Conservation (phyloP, 2,888 invertebrate genomes). For the Agriotes lineatus region DNA sequence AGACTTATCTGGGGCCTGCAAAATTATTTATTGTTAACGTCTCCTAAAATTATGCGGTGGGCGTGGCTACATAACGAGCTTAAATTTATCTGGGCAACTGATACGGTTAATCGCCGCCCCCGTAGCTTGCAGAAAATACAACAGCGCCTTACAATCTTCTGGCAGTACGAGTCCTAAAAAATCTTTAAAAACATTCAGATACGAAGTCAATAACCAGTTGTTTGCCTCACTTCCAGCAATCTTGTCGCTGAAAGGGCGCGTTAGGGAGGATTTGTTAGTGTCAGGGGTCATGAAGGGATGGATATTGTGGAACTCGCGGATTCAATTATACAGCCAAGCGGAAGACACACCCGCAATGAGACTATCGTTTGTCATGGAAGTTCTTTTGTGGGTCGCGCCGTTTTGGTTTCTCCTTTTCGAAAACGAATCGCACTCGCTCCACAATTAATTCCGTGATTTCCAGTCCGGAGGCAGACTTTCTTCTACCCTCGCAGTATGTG, state of each 20-base stretch:
- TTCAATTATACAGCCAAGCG: constrained; percentile 33
- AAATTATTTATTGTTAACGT: no score
- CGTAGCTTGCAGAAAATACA: no score
- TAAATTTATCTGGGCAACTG: no score
- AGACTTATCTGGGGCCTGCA: no score
- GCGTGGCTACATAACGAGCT: no score
- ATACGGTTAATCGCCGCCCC: no score
- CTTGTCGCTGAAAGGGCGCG: constrained; percentile 28
- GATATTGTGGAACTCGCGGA: constrained; percentile 29
- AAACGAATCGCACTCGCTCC: constrained; percentile 16
- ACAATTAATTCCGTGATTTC: constrained; percentile 23
- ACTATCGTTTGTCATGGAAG: constrained; percentile 29
- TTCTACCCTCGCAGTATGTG: not conserved
- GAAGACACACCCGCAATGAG: constrained; percentile 34
- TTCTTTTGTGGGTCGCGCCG: not conserved
- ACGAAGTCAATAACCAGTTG: constrained; percentile 13
- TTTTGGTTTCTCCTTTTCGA: constrained; percentile 11
- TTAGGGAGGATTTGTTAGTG: constrained; percentile 29
- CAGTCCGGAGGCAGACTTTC: constrained; percentile 11
- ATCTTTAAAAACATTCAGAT: not conserved
- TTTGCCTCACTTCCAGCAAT: constrained; percentile 16
- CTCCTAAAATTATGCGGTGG: no score
- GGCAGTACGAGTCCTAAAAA: no score
- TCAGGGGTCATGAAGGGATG: constrained; percentile 30
- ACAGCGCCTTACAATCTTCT: no score